Evolutionary conservation across 2,888 invertebrate genomes (phyloP).

Genomic region (Pristionchus maxplancki): DNA sequence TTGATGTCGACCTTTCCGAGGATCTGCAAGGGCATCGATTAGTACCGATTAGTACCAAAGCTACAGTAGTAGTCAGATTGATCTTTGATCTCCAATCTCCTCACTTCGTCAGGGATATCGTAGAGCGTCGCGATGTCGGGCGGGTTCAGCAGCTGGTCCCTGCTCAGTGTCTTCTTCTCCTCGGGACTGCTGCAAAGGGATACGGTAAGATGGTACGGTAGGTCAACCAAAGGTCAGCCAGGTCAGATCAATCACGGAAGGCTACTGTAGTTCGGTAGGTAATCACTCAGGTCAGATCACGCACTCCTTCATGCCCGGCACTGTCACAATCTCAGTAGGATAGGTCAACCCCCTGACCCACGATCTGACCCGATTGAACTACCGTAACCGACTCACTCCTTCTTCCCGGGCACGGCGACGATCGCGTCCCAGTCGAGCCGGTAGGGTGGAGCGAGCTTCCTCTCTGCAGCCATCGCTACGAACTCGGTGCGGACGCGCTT

Average conservation of each 20-base stretch:
- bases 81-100: not conserved
- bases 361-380: too few species aligned
- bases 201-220: not conserved
- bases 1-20: conserved; percentile 69
- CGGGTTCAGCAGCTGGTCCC: not conserved
- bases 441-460: not conserved
- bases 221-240: not conserved
- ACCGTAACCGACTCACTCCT: not conserved
- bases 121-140: not conserved
- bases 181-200: not conserved
- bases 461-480: not conserved
- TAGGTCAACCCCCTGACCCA: too few species aligned
- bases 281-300: too few species aligned
- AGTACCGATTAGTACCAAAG: too few species aligned
- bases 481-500: not conserved
- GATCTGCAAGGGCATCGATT: conserved; percentile 53
- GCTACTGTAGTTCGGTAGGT: too few species aligned
- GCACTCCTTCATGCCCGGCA: too few species aligned
- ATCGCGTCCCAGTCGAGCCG: conserved; percentile 23
- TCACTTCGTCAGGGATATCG: not conserved
- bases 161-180: not conserved
- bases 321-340: too few species aligned
- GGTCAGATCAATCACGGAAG: not conserved
- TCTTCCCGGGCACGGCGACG: not conserved
- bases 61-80: too few species aligned